Percentiles rank a stretch among this genome's conserved stretches.
Conservation (phyloP, 2,797 vertebrate species). For the Remorina albescens region DNA sequence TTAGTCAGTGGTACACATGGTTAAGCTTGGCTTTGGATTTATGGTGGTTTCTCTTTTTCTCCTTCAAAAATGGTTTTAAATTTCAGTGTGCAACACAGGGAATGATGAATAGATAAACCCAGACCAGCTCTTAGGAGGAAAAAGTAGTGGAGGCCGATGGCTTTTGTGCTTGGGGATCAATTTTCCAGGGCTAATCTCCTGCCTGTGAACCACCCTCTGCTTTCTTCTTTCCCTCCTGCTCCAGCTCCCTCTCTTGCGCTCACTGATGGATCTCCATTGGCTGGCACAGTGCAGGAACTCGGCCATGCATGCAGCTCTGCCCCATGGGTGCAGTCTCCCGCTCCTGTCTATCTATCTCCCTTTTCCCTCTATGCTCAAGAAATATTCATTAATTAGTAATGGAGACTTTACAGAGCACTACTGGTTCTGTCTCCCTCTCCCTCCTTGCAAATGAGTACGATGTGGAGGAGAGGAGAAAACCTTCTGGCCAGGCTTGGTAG, state of each 20-base stretch:
- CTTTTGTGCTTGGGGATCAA: constrained; percentile 80
- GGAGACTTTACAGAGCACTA: constrained; percentile 76
- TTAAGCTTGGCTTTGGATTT: constrained; percentile 54
- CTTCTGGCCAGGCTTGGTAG: constrained; percentile 72
- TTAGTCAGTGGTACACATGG: constrained; percentile 49
- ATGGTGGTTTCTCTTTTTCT: neutral
- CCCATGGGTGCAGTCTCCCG: constrained; percentile 71
- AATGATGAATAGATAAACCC: constrained; percentile 73
- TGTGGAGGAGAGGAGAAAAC: constrained; percentile 63
- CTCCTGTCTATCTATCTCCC: constrained; percentile 47
- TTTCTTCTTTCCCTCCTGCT: constrained; percentile 61
- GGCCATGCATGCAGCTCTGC: constrained; percentile 67
- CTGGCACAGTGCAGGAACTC: constrained; percentile 66
- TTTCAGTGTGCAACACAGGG: constrained; percentile 46
- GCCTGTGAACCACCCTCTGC: constrained; percentile 72
- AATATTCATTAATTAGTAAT: constrained; percentile 87
- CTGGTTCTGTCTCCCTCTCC: constrained; percentile 44
- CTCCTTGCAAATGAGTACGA: constrained; percentile 71
- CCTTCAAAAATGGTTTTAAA: constrained; percentile 37
- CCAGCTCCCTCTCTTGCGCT: constrained; percentile 41
- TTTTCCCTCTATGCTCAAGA: constrained; percentile 69
- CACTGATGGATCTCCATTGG: constrained; percentile 78
- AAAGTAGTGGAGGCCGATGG: constrained; percentile 58
- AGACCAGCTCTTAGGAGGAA: constrained; percentile 47
- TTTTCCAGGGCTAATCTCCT: constrained; percentile 81